Conservation (phyloP, 2,888 invertebrate species). For the Gymnosoma rotundatum region DNA sequence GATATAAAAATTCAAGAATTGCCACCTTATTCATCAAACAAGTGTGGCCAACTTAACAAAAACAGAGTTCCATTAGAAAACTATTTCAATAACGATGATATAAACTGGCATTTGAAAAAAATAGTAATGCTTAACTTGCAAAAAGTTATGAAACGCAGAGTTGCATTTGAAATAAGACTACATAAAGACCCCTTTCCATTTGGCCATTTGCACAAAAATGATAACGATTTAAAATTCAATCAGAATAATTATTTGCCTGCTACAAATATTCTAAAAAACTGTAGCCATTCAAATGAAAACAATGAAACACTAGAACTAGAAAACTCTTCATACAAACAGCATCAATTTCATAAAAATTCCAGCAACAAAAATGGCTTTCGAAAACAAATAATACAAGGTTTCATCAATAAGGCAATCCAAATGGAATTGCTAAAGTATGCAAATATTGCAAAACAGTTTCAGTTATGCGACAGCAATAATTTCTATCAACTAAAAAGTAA, state of each 20-base stretch:
- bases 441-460: slow-evolving; percentile 25
- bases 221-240: background rate
- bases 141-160: background rate
- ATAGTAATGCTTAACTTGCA: background rate
- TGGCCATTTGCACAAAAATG: background rate
- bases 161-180: background rate
- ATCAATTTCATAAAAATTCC: slow-evolving; percentile 1
- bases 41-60: background rate
- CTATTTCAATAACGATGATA: background rate
- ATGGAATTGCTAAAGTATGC: slow-evolving; percentile 27
- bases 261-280: background rate
- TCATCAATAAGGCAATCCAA: background rate
- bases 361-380: background rate
- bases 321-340: background rate
- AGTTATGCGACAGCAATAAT: slow-evolving; percentile 30
- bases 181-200: background rate
- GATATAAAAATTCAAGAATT: background rate
- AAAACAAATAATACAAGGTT: background rate
- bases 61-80: background rate
- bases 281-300: background rate
- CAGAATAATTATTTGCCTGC: background rate
- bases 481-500: slow-evolving; percentile 46
- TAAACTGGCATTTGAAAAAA: background rate
- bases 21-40: background rate
- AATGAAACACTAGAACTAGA: background rate